Evolutionary conservation across 1,140 invertebrate genomes (phyloP).

Genomic region (Saccostrea echinata): DNA sequence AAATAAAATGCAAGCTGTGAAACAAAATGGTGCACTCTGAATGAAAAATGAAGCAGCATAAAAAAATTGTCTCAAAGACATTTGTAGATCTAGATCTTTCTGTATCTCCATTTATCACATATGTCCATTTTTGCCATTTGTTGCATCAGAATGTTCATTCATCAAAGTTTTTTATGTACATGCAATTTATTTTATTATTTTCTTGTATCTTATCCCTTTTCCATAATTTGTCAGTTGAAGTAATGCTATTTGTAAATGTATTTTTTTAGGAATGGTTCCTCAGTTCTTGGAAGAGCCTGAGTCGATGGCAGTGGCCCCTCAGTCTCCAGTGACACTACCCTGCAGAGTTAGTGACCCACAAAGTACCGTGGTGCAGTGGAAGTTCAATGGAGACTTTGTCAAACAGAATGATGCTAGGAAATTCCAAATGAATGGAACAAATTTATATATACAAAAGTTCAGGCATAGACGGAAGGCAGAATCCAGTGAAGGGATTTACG

Average conservation of each 20-base stretch:
- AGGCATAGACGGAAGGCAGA: constrained; percentile 50
- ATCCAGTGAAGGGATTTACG: constrained; percentile 56
- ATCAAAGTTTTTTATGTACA: not conserved
- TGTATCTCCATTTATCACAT: not conserved
- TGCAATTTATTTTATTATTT: not conserved
- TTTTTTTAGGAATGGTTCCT: constrained; percentile 53
- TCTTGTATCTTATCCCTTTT: not conserved
- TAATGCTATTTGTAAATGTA: not conserved
- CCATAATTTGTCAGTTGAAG: no score
- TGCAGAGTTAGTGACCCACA: constrained; percentile 54
- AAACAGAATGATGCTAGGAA: constrained; percentile 43
- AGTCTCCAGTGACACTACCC: constrained; percentile 57
- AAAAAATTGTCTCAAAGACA: not conserved
- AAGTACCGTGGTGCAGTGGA: constrained; percentile 57
- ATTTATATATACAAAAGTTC: constrained; percentile 58
- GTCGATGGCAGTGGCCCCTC: constrained; percentile 54
- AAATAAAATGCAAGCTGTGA: not conserved
- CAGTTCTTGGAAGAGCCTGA: constrained; percentile 58
- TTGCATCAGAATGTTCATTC: no score
- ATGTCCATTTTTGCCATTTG: no score
- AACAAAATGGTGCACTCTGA: not conserved
- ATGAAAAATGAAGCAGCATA: not conserved
- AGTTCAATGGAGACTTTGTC: constrained; percentile 58
- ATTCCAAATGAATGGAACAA: constrained; percentile 52
- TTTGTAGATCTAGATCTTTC: not conserved